A percentile compares a stretch with the other conserved stretches of the same genome.
Evolutionary conservation across 2,888 invertebrate genomes (phyloP).

Genomic region (Reticulitermes lucifugus): DNA sequence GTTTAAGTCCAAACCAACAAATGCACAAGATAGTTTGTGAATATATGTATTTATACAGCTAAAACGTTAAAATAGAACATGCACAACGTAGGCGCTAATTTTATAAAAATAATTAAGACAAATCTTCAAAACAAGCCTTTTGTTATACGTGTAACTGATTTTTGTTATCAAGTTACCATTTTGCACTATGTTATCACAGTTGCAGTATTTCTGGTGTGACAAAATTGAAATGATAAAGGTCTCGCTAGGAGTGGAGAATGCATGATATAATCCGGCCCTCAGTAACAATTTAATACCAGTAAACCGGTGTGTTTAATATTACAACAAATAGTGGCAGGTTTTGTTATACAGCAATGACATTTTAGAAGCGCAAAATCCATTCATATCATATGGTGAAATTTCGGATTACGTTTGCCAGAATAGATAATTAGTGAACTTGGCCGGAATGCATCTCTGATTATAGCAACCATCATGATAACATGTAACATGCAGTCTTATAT

Average conservation of each 20-base stretch:
- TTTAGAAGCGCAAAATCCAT: not conserved
- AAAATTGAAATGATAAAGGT: not conserved
- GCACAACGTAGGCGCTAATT: not conserved
- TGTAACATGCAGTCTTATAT: no score
- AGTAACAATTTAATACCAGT: constrained; percentile 17
- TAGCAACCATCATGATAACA: no score
- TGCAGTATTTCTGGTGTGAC: not conserved
- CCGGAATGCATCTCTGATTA: no score
- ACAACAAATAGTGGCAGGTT: not conserved
- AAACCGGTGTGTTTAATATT: constrained; percentile 26
- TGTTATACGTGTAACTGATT: not conserved
- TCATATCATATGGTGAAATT: not conserved
- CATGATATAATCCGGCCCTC: constrained; percentile 9
- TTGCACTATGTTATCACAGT: not conserved
- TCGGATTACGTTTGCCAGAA: not conserved
- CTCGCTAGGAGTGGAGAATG: not conserved
- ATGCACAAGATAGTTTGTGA: no score
- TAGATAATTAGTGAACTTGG: not conserved
- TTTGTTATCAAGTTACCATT: not conserved
- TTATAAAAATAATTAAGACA: not conserved
- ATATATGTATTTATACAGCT: no score
- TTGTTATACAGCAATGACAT: not conserved
- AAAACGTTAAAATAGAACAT: no score
- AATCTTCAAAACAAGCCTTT: not conserved
- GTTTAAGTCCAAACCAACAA: no score